phyloP scores from a whole-genome alignment of 2,888 invertebrate genomes.

The Dasypogon diadema region DNA sequence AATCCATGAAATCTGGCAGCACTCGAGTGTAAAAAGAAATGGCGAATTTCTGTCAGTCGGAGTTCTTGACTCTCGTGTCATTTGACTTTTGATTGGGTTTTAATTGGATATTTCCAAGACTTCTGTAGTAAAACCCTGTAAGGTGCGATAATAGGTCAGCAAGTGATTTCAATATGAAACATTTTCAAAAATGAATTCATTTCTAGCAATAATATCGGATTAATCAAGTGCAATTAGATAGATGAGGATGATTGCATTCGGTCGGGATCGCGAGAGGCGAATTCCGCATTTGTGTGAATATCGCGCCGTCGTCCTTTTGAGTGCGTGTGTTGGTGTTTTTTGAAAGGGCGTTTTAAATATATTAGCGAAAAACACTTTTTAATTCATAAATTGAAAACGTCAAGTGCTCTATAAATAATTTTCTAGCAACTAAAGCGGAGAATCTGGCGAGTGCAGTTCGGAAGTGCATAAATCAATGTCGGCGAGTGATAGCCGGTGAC shows the following conservation, averaged over 20 bases:
- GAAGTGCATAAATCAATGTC: slow-evolving; percentile 33
- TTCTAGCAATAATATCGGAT: slow-evolving; percentile 13
- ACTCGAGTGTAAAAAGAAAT: slow-evolving; percentile 47
- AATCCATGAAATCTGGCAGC: background rate
- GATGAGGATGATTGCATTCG: slow-evolving; percentile 41
- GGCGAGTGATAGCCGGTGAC: slow-evolving; percentile 30
- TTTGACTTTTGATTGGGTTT: slow-evolving; percentile 48
- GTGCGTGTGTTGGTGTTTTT: slow-evolving; percentile 34
- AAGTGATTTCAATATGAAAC: slow-evolving; percentile 20
- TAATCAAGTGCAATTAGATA: slow-evolving; percentile 44
- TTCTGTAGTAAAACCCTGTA: slow-evolving; percentile 21
- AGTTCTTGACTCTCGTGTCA: slow-evolving; percentile 47
- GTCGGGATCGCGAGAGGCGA: slow-evolving; percentile 28
- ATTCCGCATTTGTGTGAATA: slow-evolving; percentile 32
- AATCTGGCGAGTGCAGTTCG: slow-evolving; percentile 20
- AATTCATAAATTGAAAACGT: slow-evolving; percentile 35
- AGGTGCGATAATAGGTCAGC: slow-evolving; percentile 30
- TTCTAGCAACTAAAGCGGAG: background rate
- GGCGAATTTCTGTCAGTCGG: slow-evolving; percentile 55
- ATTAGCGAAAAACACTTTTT: slow-evolving; percentile 9
- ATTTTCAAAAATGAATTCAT: background rate
- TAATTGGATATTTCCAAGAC: slow-evolving; percentile 37
- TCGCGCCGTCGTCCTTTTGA: slow-evolving; percentile 47
- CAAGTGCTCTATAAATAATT: slow-evolving; percentile 48
- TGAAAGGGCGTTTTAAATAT: slow-evolving; percentile 48